Conservation (phyloP, 2,888 invertebrate species). For the Yponomeuta malinellus region DNA sequence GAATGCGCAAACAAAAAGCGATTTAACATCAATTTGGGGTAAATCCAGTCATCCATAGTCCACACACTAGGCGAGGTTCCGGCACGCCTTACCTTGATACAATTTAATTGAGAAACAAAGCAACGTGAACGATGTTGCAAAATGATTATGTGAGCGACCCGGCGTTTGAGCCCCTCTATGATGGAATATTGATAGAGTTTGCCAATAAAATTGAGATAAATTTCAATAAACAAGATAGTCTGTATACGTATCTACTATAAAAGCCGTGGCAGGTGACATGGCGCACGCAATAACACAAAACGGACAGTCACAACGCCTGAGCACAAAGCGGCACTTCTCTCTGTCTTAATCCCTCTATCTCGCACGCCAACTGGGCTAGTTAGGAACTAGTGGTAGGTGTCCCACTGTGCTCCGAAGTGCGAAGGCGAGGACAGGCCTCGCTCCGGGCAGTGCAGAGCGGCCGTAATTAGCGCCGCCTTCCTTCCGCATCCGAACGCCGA, state of each 20-base stretch:
- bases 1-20: constrained; percentile 60
- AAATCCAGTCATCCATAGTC: constrained; percentile 22
- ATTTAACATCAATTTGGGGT: constrained; percentile 57
- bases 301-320: background rate
- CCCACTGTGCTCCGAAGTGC: background rate
- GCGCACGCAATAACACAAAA: background rate
- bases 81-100: constrained; percentile 15
- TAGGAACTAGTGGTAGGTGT: background rate
- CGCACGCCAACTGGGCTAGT: background rate
- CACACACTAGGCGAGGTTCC: constrained; percentile 18
- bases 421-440: constrained; percentile 30
- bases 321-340: background rate
- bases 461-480: constrained; percentile 66
- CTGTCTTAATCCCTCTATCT: background rate
- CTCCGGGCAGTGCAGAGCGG: constrained; percentile 51
- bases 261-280: background rate
- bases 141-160: background rate
- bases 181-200: background rate
- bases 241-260: background rate
- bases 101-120: constrained; percentile 5
- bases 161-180: background rate
- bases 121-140: background rate
- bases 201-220: background rate
- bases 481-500: constrained; percentile 45
- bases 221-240: background rate